Evolutionary conservation across 2,888 invertebrate genomes (phyloP).

Genomic region (Stenurella melanura): DNA sequence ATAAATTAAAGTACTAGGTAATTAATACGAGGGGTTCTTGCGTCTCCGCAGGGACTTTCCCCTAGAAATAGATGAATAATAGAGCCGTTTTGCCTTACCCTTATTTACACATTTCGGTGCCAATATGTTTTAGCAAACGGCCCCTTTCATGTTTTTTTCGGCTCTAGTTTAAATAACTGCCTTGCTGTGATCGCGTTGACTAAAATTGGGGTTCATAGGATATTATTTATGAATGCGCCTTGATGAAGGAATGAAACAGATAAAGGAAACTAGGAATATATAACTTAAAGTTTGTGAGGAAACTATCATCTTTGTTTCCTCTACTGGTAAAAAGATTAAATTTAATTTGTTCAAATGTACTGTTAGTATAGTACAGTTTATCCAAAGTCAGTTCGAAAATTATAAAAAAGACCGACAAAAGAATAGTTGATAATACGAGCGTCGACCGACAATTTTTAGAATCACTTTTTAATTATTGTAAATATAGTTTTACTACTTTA

Average conservation of each 20-base stretch:
- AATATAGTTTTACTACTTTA: too few species aligned
- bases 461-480: too few species aligned
- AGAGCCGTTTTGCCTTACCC: conserved; percentile 13
- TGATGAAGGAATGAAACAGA: background rate
- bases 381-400: too few species aligned
- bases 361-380: too few species aligned
- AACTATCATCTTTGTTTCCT: background rate
- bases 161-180: background rate
- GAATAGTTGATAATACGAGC: too few species aligned
- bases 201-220: background rate
- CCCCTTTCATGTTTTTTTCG: conserved; percentile 14
- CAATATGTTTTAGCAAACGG: conserved; percentile 27
- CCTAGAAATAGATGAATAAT: conserved; percentile 28
- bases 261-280: background rate
- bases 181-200: background rate
- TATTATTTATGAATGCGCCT: conserved; percentile 12
- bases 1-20: conserved; percentile 5
- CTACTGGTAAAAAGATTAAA: too few species aligned
- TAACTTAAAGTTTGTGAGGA: background rate
- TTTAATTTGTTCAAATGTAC: too few species aligned
- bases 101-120: conserved; percentile 10
- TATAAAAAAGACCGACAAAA: too few species aligned
- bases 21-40: conserved; percentile 17
- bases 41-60: background rate
- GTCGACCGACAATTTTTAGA: too few species aligned